A percentile compares a stretch with the other conserved stretches of the same genome.
Conservation (phyloP, 2,113 vertebrate species). For the Microtus ochrogaster region DNA sequence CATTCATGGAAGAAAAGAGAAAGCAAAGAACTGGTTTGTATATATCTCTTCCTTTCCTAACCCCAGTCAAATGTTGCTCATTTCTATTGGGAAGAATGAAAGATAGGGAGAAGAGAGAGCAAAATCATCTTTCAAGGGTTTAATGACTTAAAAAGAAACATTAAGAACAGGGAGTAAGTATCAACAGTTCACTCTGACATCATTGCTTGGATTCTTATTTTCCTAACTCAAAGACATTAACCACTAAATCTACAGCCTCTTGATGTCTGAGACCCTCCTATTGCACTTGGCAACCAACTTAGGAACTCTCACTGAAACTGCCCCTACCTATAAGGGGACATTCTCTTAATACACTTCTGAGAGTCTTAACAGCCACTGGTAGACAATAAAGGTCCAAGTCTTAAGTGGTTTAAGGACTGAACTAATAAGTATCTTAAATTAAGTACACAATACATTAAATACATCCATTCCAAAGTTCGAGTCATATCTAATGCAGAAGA, state of each 20-base stretch:
- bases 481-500: background rate
- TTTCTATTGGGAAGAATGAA: background rate
- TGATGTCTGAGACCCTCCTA: background rate
- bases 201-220: background rate
- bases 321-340: background rate
- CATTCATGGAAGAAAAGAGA: background rate
- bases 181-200: background rate
- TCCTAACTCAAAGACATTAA: background rate
- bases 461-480: background rate
- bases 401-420: background rate
- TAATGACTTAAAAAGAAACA: background rate
- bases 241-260: background rate
- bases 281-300: background rate
- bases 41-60: background rate
- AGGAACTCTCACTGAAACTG: background rate
- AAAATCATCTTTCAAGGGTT: background rate
- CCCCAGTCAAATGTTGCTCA: background rate
- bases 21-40: background rate
- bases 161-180: background rate
- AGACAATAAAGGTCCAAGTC: background rate
- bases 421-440: constrained; percentile 14
- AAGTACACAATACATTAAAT: constrained; percentile 1
- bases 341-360: background rate
- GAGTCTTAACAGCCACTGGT: background rate
- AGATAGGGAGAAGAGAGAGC: background rate